Base-by-base conservation (phyloP, 2,888 invertebrate species). In the Apodemia zela region DNA sequence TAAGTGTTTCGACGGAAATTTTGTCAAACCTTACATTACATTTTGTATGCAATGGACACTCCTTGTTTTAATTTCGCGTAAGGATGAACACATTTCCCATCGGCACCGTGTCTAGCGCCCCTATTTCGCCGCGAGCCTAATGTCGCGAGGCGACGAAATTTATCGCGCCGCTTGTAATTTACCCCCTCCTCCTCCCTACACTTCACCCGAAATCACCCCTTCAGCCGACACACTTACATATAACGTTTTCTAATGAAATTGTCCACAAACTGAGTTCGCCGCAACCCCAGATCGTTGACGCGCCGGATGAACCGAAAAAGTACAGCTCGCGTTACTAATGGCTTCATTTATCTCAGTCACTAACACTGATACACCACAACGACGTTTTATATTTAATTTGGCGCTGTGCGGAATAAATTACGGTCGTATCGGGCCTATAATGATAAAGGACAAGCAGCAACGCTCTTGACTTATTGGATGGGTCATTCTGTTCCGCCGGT, bases 321-420 rank as follows among this genome's bases (percentile, higher is more conserved):
- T 88, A 86, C 83, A 85, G 87, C 89, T 90, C 89, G 86, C 88
- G 85, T 90, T 90, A 89, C 91, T 90, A 90, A 91, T 91, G 90
- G 89, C 87, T 88, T 87, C 89, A 91, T 91, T 90, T 90, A 89
- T 91, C 91, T 90, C 87, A 90, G 90, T 89, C 91, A 87, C 90
- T 89, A 89, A 88, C 91, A 90, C 85, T 90, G 90, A 90, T 91
- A 91, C 90, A 89, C 89, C 88, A 85, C 89, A 85, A 87, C 86
- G 87, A 85, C 88, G 86, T 89, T 90, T 90, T 89, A 89, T 90
- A 90, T 90, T 90, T 90, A 90, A 91, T 91, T 90, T 90, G 86
- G 86, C 85, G 82, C 83, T 84, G 81, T 83, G 79, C 76, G 78
- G 89, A 89, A 90, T 89, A 89, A 90, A 90, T 90, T 89, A 89